These are phyloP conservation scores for Sminthurides aquaticus DNA, from an alignment of 2,888 invertebrate species.

Conservation along the genomic window DNA sequence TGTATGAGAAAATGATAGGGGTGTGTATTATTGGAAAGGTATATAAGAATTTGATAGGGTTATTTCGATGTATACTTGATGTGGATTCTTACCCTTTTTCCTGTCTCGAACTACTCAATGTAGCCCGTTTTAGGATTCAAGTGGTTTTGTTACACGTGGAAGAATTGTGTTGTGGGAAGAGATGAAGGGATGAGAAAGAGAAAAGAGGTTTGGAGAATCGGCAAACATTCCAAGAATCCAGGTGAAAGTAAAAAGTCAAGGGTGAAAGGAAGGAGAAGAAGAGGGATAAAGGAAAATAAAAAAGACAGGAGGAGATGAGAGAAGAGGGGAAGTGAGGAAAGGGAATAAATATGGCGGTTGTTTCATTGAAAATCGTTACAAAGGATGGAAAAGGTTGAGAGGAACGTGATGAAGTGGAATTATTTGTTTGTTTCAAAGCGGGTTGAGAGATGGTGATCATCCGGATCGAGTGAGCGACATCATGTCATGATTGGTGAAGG, in stretches of 20 bases:
- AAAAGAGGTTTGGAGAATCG: neutral
- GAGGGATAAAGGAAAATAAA: neutral
- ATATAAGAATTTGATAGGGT: no score
- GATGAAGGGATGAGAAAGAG: neutral
- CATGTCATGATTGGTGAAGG: neutral
- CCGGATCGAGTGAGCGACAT: neutral
- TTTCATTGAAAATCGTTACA: neutral
- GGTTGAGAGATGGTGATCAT: neutral
- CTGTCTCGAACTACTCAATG: neutral
- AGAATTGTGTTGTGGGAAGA: neutral
- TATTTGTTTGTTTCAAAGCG: neutral
- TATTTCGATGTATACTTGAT: no score
- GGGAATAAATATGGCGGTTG: neutral
- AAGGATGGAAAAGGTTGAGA: neutral
- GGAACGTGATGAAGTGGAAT: constrained; percentile 5
- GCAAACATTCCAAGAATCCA: no score
- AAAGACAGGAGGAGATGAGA: neutral
- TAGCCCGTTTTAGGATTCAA: no score
- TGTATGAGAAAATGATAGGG: no score
- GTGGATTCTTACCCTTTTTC: neutral
- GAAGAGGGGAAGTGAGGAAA: neutral
- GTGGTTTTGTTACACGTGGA: neutral
- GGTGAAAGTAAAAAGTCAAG: neutral
- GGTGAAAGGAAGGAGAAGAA: neutral
- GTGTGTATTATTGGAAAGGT: no score